Conservation (phyloP, 2,888 invertebrate genomes). For the Agriopis marginaria region DNA sequence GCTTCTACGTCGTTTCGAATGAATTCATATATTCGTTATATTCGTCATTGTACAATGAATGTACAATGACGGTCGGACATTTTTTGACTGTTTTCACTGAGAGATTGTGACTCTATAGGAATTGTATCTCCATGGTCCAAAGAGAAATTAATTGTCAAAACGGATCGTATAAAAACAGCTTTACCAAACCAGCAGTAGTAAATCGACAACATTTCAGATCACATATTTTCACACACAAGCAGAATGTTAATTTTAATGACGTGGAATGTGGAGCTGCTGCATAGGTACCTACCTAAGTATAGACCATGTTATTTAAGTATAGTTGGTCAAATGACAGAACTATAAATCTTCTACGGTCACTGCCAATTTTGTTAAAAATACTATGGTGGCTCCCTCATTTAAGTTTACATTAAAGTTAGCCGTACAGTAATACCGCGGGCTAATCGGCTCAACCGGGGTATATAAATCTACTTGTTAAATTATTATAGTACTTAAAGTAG, state of each 20-base stretch:
- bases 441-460: conserved; percentile 12
- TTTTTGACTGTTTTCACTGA: too few relatives aligned
- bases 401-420: not conserved
- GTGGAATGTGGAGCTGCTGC: conserved; percentile 24
- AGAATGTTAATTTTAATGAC: conserved; percentile 39
- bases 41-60: too few relatives aligned
- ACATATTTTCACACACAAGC: conserved; percentile 40
- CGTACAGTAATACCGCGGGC: not conserved
- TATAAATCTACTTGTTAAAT: conserved; percentile 13
- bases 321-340: not conserved
- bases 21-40: too few relatives aligned
- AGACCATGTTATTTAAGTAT: not conserved
- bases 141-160: not conserved
- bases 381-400: not conserved
- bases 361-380: not conserved
- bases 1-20: too few relatives aligned
- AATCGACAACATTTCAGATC: conserved; percentile 30
- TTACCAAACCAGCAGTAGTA: conserved; percentile 19
- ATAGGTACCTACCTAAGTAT: conserved; percentile 11
- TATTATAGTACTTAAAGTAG: conserved; percentile 1
- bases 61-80: too few relatives aligned
- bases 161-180: not conserved
- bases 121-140: too few relatives aligned
- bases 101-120: too few relatives aligned
- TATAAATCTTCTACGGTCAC: not conserved